These are phyloP conservation scores for Catostomus latipinnis DNA, from an alignment of 2,797 vertebrate genomes.

Conservation along the genomic window DNA sequence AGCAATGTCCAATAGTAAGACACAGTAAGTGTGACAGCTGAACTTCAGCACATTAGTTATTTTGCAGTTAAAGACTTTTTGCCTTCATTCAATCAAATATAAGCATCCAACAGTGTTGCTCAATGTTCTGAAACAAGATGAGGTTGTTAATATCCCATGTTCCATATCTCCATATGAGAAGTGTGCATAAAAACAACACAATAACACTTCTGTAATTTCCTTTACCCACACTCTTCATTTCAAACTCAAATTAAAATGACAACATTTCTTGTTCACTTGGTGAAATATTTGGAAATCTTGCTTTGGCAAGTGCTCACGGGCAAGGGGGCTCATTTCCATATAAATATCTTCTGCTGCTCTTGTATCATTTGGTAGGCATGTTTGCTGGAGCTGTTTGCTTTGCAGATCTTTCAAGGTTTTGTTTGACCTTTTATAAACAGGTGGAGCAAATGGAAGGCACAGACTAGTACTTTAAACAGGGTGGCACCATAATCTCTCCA, in stretches of 20 bases:
- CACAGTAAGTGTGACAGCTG: background rate
- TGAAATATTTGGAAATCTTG: conserved; percentile 33
- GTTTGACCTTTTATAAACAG: conserved; percentile 43
- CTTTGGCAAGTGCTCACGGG: conserved; percentile 28
- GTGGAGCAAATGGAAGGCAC: conserved; percentile 33
- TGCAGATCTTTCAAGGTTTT: conserved; percentile 37
- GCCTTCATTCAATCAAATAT: too few species aligned
- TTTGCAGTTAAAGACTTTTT: background rate
- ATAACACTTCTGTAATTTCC: conserved; percentile 17
- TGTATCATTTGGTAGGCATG: conserved; percentile 39
- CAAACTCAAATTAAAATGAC: conserved; percentile 41
- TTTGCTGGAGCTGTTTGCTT: conserved; percentile 51
- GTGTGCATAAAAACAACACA: conserved; percentile 13
- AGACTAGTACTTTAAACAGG: conserved; percentile 1
- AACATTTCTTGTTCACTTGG: conserved; percentile 36
- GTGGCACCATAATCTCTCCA: background rate
- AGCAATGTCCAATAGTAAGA: background rate
- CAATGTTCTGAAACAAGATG: conserved; percentile 11
- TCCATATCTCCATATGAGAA: background rate
- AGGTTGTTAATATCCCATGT: background rate
- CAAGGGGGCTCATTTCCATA: conserved; percentile 56
- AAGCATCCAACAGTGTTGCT: background rate
- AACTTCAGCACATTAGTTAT: conserved; percentile 3
- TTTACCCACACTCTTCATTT: conserved; percentile 20
- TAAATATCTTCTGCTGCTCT: conserved; percentile 56